Evolutionary conservation across 2,888 invertebrate species (phyloP), one percentile per base, ranked within the genome.

Genomic region (Cordilura impudica): DNA sequence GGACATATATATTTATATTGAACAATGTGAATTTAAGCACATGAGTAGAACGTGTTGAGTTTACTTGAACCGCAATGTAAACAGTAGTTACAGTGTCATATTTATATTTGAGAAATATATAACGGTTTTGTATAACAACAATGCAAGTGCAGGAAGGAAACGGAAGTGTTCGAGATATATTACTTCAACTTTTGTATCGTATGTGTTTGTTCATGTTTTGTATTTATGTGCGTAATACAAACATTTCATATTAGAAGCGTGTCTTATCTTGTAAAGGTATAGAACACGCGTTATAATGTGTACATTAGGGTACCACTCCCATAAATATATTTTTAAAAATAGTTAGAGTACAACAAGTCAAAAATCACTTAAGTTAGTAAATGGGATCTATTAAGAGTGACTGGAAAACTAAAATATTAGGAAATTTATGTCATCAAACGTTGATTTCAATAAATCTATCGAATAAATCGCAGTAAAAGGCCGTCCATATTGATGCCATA

Each of bases 241-340:
- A 56, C 26, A 70, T 35, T n/a, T 74, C 75, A 79, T 71, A 61
- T 49, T 54, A 54, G n/a, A 71, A 79, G 49, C 78, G 78, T 79
- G 78, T 79, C 78, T 79, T 79, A 79, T 79, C 78, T 71, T 61
- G 31, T 45, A 54, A 74, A 79, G 74, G 78, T 79, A 79, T 75
- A 66, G 21, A 74, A 56, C 78, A 79, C 61, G 61, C 74, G 69
- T 67, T 66, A 39, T 56, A 45, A 75, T 47, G 54, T 70, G 53
- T 56, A 21, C 39, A 12, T 56, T 19, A 12, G 19, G 18, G 43
- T 8, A n/a, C n/a, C n/a, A n/a, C n/a, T n/a, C n/a, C n/a, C n/a
- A n/a, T n/a, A n/a, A n/a, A n/a, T n/a, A n/a, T n/a, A n/a, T n/a
- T n/a, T n/a, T n/a, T n/a, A n/a, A n/a, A n/a, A n/a, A n/a, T n/a